phyloP scores from a whole-genome alignment of 2,797 vertebrate genomes.

The Botia kubotai region DNA sequence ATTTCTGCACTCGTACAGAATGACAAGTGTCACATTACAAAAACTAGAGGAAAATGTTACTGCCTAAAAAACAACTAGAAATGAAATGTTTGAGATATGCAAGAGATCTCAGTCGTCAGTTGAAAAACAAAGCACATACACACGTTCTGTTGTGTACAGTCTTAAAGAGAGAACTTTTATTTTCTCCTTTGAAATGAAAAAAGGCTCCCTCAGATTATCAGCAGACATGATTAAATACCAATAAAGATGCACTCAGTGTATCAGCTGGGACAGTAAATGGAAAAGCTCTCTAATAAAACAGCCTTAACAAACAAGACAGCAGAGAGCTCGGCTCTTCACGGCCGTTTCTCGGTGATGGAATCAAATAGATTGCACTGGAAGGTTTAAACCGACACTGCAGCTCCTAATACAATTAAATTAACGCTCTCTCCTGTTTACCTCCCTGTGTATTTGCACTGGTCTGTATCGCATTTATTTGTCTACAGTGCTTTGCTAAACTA shows the following conservation, averaged over 20 bases:
- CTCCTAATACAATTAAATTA: constrained; percentile 69
- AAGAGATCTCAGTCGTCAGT: neutral
- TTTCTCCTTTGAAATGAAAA: constrained; percentile 68
- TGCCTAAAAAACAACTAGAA: neutral
- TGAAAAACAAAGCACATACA: neutral
- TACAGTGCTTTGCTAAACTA: constrained; percentile 65
- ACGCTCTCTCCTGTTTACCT: constrained; percentile 67
- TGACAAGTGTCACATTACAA: constrained; percentile 34
- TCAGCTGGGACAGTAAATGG: constrained; percentile 74
- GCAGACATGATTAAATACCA: constrained; percentile 79
- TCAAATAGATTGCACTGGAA: constrained; percentile 70
- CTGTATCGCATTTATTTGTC: constrained; percentile 71
- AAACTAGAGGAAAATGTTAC: neutral
- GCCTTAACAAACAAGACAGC: constrained; percentile 63
- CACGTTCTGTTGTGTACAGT: constrained; percentile 40
- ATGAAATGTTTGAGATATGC: neutral
- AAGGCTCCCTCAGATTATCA: constrained; percentile 73
- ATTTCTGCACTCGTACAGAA: constrained; percentile 32
- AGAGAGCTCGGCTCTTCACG: constrained; percentile 48
- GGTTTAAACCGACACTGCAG: constrained; percentile 67
- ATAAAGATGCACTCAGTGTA: constrained; percentile 72
- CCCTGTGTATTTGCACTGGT: constrained; percentile 63
- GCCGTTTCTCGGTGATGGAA: constrained; percentile 63
- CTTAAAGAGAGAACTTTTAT: constrained; percentile 55
- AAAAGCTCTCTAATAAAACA: constrained; percentile 77